These are phyloP conservation scores for Turritopsis dohrnii DNA, from an alignment of 30 jellyfish, hydroid and myxozoan genomes.

Conservation along the genomic window DNA sequence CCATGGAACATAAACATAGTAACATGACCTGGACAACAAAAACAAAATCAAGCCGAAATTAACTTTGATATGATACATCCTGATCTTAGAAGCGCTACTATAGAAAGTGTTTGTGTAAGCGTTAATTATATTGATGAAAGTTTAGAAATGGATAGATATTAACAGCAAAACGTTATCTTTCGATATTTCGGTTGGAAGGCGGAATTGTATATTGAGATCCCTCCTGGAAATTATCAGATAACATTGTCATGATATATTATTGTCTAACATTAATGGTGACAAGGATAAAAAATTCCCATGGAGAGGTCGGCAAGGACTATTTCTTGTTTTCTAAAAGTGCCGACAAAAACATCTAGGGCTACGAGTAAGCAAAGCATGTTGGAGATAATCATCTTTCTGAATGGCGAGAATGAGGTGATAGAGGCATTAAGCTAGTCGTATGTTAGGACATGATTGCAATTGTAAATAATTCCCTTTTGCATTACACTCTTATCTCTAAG, in stretches of 20 bases:
- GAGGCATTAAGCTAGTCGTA: no score
- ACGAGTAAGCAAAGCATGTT: no score
- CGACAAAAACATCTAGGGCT: no score
- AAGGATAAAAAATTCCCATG: no score
- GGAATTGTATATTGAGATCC: background rate
- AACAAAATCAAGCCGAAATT: background rate
- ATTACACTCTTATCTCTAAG: no score
- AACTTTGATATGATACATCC: background rate
- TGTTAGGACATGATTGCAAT: no score
- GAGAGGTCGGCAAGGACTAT: no score
- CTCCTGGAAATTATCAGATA: background rate
- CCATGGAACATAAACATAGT: background rate
- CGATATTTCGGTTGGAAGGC: background rate
- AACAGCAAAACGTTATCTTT: background rate
- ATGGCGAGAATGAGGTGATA: no score
- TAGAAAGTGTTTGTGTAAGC: background rate
- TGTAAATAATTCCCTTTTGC: no score
- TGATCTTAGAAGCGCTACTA: background rate
- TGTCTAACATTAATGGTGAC: background rate
- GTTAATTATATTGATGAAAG: background rate
- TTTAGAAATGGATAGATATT: no score
- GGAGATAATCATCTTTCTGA: no score
- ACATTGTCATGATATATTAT: background rate
- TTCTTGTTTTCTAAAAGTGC: no score
- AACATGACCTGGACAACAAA: background rate